Evolutionary conservation across 1,140 invertebrate species (phyloP).

Genomic region (Brachionus rubens): DNA sequence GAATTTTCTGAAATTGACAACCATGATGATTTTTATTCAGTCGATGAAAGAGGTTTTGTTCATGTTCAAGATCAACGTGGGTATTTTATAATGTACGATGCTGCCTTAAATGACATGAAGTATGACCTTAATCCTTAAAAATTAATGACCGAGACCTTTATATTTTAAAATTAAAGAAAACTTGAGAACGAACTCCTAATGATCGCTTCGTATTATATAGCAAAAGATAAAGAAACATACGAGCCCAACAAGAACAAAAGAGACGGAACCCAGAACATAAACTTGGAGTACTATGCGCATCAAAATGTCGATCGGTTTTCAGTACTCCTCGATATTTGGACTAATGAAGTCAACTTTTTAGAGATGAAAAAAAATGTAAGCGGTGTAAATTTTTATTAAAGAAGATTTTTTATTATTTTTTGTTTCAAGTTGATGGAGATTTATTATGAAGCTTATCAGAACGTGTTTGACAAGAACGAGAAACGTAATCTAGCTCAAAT

Average conservation of each 20-base stretch:
- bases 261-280: background rate
- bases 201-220: slow-evolving; percentile 57
- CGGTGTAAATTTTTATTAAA: background rate
- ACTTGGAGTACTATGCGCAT: slow-evolving; percentile 52
- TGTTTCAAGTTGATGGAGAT: slow-evolving; percentile 55
- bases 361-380: slow-evolving; percentile 58
- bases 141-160: too few species aligned
- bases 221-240: slow-evolving; percentile 54
- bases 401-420: background rate
- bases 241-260: background rate
- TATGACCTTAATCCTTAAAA: too few species aligned
- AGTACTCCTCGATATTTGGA: slow-evolving; percentile 59
- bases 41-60: slow-evolving; percentile 54
- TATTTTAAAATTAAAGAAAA: too few species aligned
- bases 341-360: slow-evolving; percentile 55
- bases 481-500: slow-evolving; percentile 54
- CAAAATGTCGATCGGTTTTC: slow-evolving; percentile 59
- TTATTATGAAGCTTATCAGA: slow-evolving; percentile 59
- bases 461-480: slow-evolving; percentile 59
- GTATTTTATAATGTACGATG: slow-evolving; percentile 57
- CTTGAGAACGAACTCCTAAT: slow-evolving; percentile 56
- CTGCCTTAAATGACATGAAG: slow-evolving; percentile 57
- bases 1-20: slow-evolving; percentile 59
- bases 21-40: slow-evolving; percentile 59
- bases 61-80: slow-evolving; percentile 59